Percentiles rank a stretch among this genome's conserved stretches.
Evolutionary conservation across 2,888 invertebrate genomes (phyloP).

Genomic region (Troides oblongomaculatus): DNA sequence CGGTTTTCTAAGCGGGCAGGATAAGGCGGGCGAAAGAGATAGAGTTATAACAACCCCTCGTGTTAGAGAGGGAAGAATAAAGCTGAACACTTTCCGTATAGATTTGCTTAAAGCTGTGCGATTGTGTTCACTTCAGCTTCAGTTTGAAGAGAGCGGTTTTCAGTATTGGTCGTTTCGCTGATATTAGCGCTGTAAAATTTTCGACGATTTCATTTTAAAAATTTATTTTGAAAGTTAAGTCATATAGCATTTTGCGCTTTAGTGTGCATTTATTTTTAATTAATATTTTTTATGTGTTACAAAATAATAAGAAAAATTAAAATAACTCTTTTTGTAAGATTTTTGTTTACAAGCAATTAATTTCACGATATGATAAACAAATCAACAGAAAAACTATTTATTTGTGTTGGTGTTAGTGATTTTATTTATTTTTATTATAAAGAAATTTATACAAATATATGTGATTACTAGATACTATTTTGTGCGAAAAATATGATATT

Average conservation of each 20-base stretch:
- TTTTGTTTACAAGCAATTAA: constrained; percentile 3
- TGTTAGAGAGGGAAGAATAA: constrained; percentile 46
- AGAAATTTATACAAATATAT: neutral
- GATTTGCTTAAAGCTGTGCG: constrained; percentile 70
- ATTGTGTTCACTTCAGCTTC: constrained; percentile 39
- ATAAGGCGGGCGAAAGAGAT: constrained; percentile 52
- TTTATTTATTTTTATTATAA: neutral
- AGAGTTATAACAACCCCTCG: constrained; percentile 30
- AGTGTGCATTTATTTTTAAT: constrained; percentile 6
- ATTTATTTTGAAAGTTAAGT: constrained; percentile 14
- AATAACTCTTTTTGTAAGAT: neutral
- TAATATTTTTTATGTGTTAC: neutral
- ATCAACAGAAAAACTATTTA: neutral
- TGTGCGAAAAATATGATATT: neutral
- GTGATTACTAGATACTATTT: neutral
- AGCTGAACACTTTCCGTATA: constrained; percentile 67
- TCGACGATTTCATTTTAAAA: constrained; percentile 38
- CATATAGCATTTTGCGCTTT: neutral
- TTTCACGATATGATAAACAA: constrained; percentile 6
- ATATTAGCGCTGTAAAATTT: constrained; percentile 37
- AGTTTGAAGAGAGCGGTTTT: constrained; percentile 36
- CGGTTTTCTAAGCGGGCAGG: constrained; percentile 50
- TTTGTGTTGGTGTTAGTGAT: constrained; percentile 14
- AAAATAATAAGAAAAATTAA: constrained; percentile 1
- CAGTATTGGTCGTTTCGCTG: constrained; percentile 35